phyloP scores from a whole-genome alignment of 2,888 invertebrate genomes.

The Protodeltote pygarga region DNA sequence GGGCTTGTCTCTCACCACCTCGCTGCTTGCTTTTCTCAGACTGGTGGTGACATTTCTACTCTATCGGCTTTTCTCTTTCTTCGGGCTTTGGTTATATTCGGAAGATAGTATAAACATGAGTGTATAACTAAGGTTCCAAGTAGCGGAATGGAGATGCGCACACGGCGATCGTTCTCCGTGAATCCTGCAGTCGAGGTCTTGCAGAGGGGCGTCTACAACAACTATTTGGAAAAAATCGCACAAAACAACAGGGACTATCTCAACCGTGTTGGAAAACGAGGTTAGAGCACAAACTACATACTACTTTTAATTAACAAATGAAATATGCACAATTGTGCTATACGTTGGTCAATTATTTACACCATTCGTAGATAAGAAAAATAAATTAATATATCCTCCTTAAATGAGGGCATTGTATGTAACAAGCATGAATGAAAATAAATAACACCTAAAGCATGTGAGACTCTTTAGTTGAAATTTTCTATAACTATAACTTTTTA shows the following conservation, averaged over 20 bases:
- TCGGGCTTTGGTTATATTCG: conserved; percentile 19
- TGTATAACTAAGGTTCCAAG: conserved; percentile 65
- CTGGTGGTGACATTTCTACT: too few relatives aligned
- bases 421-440: conserved; percentile 10
- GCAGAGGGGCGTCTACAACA: conserved; percentile 68
- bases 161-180: conserved; percentile 71
- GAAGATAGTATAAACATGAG: conserved; percentile 36
- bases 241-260: conserved; percentile 71
- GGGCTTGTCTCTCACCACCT: not conserved
- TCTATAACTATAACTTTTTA: not conserved
- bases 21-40: conserved; percentile 17
- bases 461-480: not conserved
- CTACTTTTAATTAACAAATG: not conserved
- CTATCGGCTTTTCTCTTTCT: not conserved
- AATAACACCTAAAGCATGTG: conserved; percentile 6
- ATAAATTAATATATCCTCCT: not conserved
- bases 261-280: conserved; percentile 77
- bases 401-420: conserved; percentile 15
- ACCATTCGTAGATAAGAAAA: conserved; percentile 3
- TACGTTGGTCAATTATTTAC: too few relatives aligned
- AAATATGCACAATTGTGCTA: conserved; percentile 21
- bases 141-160: conserved; percentile 58
- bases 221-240: conserved; percentile 64
- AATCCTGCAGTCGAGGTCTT: conserved; percentile 74
- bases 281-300: conserved; percentile 56